Evolutionary conservation across 2,888 invertebrate species (phyloP).

Genomic region (Tuberolachnus salignus): DNA sequence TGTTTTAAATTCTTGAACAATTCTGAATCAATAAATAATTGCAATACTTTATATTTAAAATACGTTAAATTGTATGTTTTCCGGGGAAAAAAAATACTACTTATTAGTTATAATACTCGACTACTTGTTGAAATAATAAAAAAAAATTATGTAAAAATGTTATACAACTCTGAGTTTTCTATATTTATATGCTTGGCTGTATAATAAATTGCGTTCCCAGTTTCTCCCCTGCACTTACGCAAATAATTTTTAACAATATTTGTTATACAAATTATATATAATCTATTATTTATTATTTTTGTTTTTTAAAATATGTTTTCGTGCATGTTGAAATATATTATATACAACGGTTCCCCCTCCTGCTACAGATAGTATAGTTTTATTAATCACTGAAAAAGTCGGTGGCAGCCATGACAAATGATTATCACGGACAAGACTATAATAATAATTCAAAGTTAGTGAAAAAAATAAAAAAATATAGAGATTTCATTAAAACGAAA

Average conservation of each 20-base stretch:
- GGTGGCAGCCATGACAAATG: slow-evolving; percentile 28
- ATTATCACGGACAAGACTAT: slow-evolving; percentile 18
- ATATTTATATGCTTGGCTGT: not conserved
- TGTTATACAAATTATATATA: not conserved
- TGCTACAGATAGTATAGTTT: not conserved
- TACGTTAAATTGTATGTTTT: not conserved
- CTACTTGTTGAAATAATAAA: not conserved
- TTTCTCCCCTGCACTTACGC: not conserved
- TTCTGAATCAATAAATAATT: too few relatives aligned
- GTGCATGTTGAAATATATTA: not conserved
- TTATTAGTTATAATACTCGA: not conserved
- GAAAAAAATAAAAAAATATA: slow-evolving; percentile 3
- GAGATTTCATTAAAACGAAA: slow-evolving; percentile 33
- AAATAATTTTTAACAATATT: not conserved
- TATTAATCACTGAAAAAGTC: slow-evolving; percentile 41
- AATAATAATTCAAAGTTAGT: slow-evolving; percentile 34
- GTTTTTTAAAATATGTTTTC: slow-evolving; percentile 1
- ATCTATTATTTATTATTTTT: not conserved
- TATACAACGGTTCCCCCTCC: not conserved
- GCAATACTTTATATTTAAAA: too few relatives aligned
- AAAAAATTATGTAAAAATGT: not conserved
- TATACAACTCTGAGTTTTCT: not conserved
- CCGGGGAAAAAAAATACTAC: too few relatives aligned
- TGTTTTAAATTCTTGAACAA: too few relatives aligned
- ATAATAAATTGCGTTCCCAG: not conserved